Percentiles rank a stretch among this genome's conserved stretches.
These are phyloP conservation scores for Pithys albifrons DNA, from an alignment of 2,113 vertebrate genomes.

Conservation along the genomic window DNA sequence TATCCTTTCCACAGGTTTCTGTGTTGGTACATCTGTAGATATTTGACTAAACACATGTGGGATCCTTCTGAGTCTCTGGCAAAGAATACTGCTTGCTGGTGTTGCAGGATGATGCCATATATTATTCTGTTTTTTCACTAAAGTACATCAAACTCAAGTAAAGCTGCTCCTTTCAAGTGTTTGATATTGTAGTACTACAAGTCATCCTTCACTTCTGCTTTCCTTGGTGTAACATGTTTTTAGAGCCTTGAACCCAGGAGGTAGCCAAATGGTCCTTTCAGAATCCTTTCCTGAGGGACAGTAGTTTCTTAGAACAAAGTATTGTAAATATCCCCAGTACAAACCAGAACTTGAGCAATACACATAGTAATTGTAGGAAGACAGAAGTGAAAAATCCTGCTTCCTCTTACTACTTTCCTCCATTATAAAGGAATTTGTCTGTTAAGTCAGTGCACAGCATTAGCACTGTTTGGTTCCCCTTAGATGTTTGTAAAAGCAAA, in stretches of 20 bases:
- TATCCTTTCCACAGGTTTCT: not conserved
- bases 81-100: not conserved
- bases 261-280: not conserved
- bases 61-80: not conserved
- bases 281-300: not conserved
- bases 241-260: not conserved
- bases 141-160: not conserved
- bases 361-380: not conserved
- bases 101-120: not conserved
- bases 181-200: not conserved
- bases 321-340: not conserved
- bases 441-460: not conserved
- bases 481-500: not conserved
- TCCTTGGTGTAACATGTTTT: not conserved
- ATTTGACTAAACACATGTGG: rapidly evolving
- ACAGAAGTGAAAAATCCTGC: not conserved
- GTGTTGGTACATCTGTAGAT: not conserved
- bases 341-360: not conserved
- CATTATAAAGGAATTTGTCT: not conserved
- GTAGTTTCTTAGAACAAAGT: not conserved
- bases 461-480: not conserved
- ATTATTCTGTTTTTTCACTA: not conserved
- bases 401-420: not conserved
- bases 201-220: not conserved
- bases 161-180: not conserved